These are phyloP conservation scores for Mechanitis messenoides DNA, from an alignment of 2,888 invertebrate genomes.

Conservation along the genomic window DNA sequence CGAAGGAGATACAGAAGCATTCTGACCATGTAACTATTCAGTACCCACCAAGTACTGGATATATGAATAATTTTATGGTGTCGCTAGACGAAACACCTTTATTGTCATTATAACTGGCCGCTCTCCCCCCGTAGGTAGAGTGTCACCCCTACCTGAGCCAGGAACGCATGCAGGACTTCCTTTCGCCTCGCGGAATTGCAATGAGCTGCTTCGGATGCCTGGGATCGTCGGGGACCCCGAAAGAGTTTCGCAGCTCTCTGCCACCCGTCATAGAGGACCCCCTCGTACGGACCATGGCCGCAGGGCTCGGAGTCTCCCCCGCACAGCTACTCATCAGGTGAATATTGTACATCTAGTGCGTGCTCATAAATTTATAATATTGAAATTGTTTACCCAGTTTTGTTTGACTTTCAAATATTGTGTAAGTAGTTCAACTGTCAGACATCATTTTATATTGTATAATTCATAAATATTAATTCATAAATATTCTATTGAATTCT, in stretches of 20 bases:
- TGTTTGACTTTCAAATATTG: too few species aligned
- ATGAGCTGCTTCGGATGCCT: constrained; percentile 88
- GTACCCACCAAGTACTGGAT: too few species aligned
- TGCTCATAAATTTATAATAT: neutral
- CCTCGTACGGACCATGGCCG: constrained; percentile 72
- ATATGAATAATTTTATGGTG: too few species aligned
- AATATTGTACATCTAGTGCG: neutral
- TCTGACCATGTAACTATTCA: too few species aligned
- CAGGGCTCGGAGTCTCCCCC: constrained; percentile 46
- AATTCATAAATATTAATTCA: too few species aligned
- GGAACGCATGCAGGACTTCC: constrained; percentile 79
- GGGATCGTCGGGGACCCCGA: constrained; percentile 82
- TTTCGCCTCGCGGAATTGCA: constrained; percentile 78
- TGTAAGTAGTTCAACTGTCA: too few species aligned
- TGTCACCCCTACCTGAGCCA: constrained; percentile 87
- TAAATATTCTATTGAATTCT: too few species aligned
- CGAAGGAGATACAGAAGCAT: too few species aligned
- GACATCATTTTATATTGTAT: too few species aligned
- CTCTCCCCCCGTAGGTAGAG: constrained; percentile 77
- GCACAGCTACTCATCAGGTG: constrained; percentile 59
- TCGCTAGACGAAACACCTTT: neutral
- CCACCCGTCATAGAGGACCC: constrained; percentile 82
- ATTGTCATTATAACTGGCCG: neutral
- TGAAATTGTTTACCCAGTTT: neutral
- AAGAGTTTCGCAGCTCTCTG: constrained; percentile 78